Base-by-base conservation (phyloP, 2,888 invertebrate genomes). In the Oxyteleia sp. region DNA sequence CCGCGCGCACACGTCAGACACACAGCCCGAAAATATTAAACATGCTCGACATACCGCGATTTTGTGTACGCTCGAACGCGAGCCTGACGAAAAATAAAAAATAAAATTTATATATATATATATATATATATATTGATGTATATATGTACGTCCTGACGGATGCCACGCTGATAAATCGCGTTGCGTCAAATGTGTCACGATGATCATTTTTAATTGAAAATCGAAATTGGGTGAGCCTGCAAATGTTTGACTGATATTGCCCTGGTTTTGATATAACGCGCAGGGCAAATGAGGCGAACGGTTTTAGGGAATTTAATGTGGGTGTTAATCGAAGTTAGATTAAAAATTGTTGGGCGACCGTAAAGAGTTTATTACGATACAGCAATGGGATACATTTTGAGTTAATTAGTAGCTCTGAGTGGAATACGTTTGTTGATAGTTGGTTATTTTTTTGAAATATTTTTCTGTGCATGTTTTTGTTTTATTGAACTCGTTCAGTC, bases 21-120 rank as follows among this genome's bases (percentile, higher is more conserved):
- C 26, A 16, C 26, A 51, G 29, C 4, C 26, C 32, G 15, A 38
- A 68, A 68, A 55, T 55, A 68, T 55, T 53, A 68, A 68, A 53
- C 23, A 66, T 51, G 15, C 66, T 13, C 26, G 38, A 41, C 41
- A 13, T 66, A 13, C 15, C 23, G 47, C 64, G 49, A 64, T 64
- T 64, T 64, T 41, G 55, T 35, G 16, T 55, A 55, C 55, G 55
- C 18, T 13, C 18, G 18, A 35, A 18, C 11, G 16, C 35, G 32
- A 16, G 3, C 8, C 15, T 2, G 2, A 4, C 13, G 10, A 35
- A 32, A 38, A 57, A 35, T 38, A 38, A 57, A 47, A 16, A 20
- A 47, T n/a, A n/a, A n/a, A n/a, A n/a, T n/a, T n/a, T n/a, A n/a
- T n/a, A n/a, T n/a, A n/a, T n/a, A n/a, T n/a, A n/a, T n/a, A n/a